Conservation (phyloP, 1,140 invertebrate genomes). For the Philaenus spumarius region DNA sequence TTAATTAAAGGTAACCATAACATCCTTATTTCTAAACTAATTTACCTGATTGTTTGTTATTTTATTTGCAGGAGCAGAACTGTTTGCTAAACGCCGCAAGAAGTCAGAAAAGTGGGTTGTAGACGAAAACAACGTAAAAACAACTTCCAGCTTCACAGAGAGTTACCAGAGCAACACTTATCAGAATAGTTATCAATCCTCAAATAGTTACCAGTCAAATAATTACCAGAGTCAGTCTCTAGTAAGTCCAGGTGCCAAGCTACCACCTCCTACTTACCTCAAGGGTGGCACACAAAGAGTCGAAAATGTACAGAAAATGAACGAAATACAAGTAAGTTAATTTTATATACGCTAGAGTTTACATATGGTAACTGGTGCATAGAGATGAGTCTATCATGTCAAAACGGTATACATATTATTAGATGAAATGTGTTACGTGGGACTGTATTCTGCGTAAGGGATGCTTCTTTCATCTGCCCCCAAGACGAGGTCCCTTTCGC, state of each 20-base stretch:
- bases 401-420: too few species aligned
- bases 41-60: too few species aligned
- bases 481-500: too few species aligned
- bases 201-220: slow-evolving; percentile 1
- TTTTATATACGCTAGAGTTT: too few species aligned
- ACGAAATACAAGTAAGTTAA: slow-evolving; percentile 46
- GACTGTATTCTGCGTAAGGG: too few species aligned
- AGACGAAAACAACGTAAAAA: slow-evolving; percentile 56
- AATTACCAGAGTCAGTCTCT: slow-evolving; percentile 34
- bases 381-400: too few species aligned
- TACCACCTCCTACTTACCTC: slow-evolving; percentile 38
- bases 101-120: slow-evolving; percentile 82
- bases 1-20: too few species aligned
- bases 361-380: too few species aligned
- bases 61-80: slow-evolving; percentile 65
- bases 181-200: slow-evolving; percentile 32
- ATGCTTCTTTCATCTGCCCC: too few species aligned
- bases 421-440: too few species aligned
- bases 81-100: slow-evolving; percentile 81
- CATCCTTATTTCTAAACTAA: too few species aligned
- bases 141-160: slow-evolving; percentile 10
- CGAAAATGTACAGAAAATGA: slow-evolving; percentile 46
- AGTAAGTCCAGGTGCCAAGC: slow-evolving; percentile 31
- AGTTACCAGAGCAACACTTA: slow-evolving; percentile 25
- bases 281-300: slow-evolving; percentile 40